These are phyloP conservation scores for Cephus pygmeus DNA, from an alignment of 2,888 invertebrate genomes.

Conservation along the genomic window DNA sequence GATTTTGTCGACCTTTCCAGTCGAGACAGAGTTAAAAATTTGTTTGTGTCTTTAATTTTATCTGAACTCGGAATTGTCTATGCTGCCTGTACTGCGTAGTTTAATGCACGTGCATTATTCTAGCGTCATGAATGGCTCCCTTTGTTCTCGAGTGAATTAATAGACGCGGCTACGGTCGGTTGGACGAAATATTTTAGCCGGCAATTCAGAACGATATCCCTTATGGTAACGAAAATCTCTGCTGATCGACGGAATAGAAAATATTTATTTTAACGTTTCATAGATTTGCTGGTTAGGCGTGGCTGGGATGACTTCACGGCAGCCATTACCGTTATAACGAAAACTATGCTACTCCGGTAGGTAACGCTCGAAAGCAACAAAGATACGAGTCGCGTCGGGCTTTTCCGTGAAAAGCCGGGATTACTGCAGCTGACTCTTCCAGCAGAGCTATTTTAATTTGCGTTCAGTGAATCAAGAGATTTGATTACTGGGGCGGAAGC, in stretches of 20 bases:
- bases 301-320: not conserved
- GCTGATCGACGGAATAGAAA: no score
- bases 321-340: not conserved
- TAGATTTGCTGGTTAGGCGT: no score
- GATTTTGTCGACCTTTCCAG: no score
- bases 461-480: conserved; percentile 52
- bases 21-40: no score
- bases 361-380: not conserved
- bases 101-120: not conserved
- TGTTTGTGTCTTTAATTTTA: no score
- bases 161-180: not conserved
- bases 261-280: no score
- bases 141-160: not conserved
- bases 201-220: no score
- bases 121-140: not conserved
- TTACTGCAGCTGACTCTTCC: conserved; percentile 29
- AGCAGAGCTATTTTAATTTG: conserved; percentile 46
- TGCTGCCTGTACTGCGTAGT: no score
- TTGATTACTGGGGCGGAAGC: conserved; percentile 56
- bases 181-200: not conserved
- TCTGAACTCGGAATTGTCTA: no score
- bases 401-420: conserved; percentile 12
- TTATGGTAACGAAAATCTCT: no score
- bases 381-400: not conserved
- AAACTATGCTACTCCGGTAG: not conserved